Evolutionary conservation across 2,888 invertebrate species (phyloP).

Genomic region (Hybos culiciformis): DNA sequence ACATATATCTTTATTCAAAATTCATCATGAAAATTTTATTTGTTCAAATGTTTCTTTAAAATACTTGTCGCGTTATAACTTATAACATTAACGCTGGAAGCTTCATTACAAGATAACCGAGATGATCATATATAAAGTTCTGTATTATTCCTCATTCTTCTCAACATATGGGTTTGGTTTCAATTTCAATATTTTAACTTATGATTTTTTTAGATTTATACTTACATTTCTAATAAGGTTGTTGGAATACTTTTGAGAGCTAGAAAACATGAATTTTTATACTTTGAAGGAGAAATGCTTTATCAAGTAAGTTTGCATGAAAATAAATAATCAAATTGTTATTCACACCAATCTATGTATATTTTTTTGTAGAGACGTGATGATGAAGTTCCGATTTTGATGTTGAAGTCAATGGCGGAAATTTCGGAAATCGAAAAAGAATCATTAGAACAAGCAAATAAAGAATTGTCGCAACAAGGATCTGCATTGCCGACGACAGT

Average conservation of each 20-base stretch:
- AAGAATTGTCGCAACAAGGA: conserved; percentile 46
- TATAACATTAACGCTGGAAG: too few relatives aligned
- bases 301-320: conserved; percentile 58
- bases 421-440: conserved; percentile 52
- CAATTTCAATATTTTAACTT: conserved; percentile 1
- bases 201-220: conserved; percentile 55
- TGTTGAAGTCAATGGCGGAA: conserved; percentile 62
- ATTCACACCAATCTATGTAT: conserved; percentile 4
- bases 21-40: background rate
- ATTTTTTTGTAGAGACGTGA: conserved; percentile 63
- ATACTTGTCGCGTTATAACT: background rate
- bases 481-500: conserved; percentile 35
- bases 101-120: too few relatives aligned
- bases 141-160: too few relatives aligned
- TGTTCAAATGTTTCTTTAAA: background rate
- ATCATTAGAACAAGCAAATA: conserved; percentile 45
- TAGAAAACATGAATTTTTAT: conserved; percentile 77
- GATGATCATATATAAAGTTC: too few relatives aligned
- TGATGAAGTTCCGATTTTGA: conserved; percentile 77
- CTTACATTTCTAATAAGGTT: conserved; percentile 81
- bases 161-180: too few relatives aligned
- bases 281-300: conserved; percentile 90
- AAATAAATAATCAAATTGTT: background rate
- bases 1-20: too few relatives aligned
- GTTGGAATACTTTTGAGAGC: conserved; percentile 88